Evolutionary conservation across 2,888 invertebrate genomes (phyloP).

Genomic region (Pollenia angustigena): DNA sequence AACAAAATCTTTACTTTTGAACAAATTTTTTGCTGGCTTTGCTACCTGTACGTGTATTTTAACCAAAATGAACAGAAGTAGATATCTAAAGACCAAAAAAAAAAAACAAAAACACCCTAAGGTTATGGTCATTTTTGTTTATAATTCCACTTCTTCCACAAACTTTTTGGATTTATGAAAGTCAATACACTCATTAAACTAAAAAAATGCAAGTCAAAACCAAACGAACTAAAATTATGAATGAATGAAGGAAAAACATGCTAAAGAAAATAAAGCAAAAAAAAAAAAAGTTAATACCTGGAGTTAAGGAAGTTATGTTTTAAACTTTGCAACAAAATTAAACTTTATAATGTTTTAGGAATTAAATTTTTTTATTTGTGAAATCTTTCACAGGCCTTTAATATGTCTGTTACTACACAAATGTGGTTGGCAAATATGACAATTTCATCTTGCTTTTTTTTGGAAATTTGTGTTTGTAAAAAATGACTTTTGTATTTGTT

Average conservation of each 20-base stretch:
- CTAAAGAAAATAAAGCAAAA: background rate
- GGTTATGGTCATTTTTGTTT: constrained; percentile 66
- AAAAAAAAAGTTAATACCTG: background rate
- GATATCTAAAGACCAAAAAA: background rate
- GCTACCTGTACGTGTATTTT: background rate
- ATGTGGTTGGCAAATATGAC: background rate
- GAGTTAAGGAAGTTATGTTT: background rate
- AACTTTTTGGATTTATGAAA: constrained; percentile 50
- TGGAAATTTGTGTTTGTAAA: background rate
- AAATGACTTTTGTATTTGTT: background rate
- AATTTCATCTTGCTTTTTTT: background rate
- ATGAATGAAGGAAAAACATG: constrained; percentile 31
- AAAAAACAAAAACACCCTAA: constrained; percentile 36
- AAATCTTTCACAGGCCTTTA: constrained; percentile 6
- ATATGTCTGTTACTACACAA: background rate
- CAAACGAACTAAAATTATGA: constrained; percentile 37
- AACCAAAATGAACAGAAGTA: background rate
- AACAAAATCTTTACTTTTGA: constrained; percentile 48
- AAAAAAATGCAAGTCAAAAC: constrained; percentile 16
- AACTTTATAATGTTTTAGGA: constrained; percentile 18
- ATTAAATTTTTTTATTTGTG: background rate
- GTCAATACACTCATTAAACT: constrained; percentile 66
- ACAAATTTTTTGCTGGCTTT: constrained; percentile 16
- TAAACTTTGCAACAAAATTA: constrained; percentile 12
- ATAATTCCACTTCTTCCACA: background rate